A percentile compares a stretch with the other conserved stretches of the same genome.
phyloP scores from a whole-genome alignment of 2,888 invertebrate species.

The Bellardia bayeri region DNA sequence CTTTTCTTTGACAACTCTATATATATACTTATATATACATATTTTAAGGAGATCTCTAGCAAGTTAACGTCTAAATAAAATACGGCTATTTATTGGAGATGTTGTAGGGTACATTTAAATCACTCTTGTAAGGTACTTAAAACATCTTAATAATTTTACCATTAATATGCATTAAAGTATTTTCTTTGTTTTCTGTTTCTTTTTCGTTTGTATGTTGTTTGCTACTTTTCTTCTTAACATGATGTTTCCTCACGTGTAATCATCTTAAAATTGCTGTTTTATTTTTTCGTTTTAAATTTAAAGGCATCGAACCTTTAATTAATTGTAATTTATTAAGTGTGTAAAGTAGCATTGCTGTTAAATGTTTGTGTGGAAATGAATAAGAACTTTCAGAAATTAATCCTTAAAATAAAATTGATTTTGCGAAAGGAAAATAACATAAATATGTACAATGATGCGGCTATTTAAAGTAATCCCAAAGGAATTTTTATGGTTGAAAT shows the following conservation, averaged over 20 bases:
- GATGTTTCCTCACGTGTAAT: constrained; percentile 40
- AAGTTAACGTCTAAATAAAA: too few species aligned
- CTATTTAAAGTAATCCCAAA: background rate
- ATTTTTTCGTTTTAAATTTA: constrained; percentile 26
- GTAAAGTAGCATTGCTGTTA: constrained; percentile 11
- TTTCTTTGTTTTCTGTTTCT: constrained; percentile 7
- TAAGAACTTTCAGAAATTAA: background rate
- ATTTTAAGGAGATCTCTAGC: too few species aligned
- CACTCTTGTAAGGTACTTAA: background rate
- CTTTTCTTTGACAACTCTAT: too few species aligned
- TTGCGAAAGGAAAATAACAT: background rate
- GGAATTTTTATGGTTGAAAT: background rate
- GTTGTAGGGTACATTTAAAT: background rate
- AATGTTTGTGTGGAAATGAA: background rate
- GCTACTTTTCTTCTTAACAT: background rate
- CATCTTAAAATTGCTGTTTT: constrained; percentile 32
- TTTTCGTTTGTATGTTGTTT: constrained; percentile 11
- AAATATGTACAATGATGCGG: background rate
- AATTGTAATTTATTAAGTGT: constrained; percentile 59
- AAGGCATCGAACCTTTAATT: constrained; percentile 54
- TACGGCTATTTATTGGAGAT: too few species aligned
- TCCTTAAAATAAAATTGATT: constrained; percentile 2
- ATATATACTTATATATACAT: too few species aligned
- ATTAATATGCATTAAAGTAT: constrained; percentile 43
- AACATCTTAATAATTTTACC: constrained; percentile 10